Evolutionary conservation across 2,113 vertebrate species (phyloP).

Genomic region (Apus apus): DNA sequence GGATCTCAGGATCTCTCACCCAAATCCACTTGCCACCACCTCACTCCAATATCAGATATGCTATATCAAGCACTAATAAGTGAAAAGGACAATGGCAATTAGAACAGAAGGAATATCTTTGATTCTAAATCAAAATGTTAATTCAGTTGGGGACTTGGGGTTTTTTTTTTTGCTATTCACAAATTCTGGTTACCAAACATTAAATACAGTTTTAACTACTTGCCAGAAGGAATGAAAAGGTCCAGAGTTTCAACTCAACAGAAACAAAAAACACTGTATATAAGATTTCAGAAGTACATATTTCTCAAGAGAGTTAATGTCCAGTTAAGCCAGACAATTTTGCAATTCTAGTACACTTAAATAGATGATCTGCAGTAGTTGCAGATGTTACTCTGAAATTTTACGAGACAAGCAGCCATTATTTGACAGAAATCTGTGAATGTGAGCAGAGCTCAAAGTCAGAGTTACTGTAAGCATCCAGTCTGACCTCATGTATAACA

Average conservation of each 20-base stretch:
- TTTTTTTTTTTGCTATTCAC: background rate
- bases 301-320: background rate
- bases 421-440: background rate
- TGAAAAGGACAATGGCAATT: background rate
- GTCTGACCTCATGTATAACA: background rate
- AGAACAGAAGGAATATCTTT: background rate
- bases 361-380: background rate
- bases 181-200: background rate
- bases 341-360: background rate
- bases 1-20: background rate
- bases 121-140: background rate
- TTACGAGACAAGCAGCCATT: background rate
- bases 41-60: background rate
- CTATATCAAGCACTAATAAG: background rate
- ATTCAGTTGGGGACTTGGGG: background rate
- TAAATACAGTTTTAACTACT: background rate
- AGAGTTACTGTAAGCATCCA: background rate
- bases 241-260: background rate
- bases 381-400: background rate
- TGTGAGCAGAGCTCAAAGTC: background rate
- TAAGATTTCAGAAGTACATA: fast-evolving
- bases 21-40: background rate
- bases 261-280: background rate
- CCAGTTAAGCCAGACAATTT: background rate
- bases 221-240: background rate